Evolutionary conservation across 1,140 invertebrate genomes (phyloP).

Genomic region (Nilaparvata lugens): DNA sequence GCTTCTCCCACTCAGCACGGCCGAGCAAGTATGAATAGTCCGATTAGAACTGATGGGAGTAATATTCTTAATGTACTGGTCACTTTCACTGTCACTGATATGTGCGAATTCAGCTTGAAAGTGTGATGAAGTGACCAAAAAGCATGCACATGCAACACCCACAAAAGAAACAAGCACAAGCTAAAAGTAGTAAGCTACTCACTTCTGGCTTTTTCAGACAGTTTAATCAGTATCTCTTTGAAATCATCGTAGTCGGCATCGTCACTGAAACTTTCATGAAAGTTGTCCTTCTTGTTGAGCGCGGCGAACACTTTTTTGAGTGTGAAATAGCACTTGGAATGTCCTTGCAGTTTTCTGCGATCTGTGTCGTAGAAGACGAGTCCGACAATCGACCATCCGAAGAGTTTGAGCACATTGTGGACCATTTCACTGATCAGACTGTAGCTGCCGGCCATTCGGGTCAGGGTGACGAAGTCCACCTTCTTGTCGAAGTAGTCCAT

Average conservation of each 20-base stretch:
- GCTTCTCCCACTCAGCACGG: too few relatives aligned
- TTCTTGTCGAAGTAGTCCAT: constrained; percentile 69
- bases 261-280: constrained; percentile 54
- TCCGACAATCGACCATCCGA: constrained; percentile 61
- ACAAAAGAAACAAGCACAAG: too few relatives aligned
- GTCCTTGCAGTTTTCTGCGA: constrained; percentile 42
- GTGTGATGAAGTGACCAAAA: too few relatives aligned
- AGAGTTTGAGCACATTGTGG: constrained; percentile 51
- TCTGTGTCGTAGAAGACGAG: constrained; percentile 62
- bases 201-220: constrained; percentile 65
- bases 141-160: too few relatives aligned
- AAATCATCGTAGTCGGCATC: constrained; percentile 40
- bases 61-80: too few relatives aligned
- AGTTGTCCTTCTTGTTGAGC: constrained; percentile 42
- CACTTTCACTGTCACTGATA: too few relatives aligned
- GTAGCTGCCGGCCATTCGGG: constrained; percentile 78
- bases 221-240: constrained; percentile 47
- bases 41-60: too few relatives aligned
- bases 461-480: constrained; percentile 61
- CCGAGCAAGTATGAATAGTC: too few relatives aligned
- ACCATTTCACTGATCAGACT: constrained; percentile 62
- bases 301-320: constrained; percentile 57
- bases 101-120: too few relatives aligned
- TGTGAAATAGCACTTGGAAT: constrained; percentile 65
- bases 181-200: constrained; percentile 40